Base-by-base conservation (phyloP, 2,888 invertebrate species). In the Macaria notata region DNA sequence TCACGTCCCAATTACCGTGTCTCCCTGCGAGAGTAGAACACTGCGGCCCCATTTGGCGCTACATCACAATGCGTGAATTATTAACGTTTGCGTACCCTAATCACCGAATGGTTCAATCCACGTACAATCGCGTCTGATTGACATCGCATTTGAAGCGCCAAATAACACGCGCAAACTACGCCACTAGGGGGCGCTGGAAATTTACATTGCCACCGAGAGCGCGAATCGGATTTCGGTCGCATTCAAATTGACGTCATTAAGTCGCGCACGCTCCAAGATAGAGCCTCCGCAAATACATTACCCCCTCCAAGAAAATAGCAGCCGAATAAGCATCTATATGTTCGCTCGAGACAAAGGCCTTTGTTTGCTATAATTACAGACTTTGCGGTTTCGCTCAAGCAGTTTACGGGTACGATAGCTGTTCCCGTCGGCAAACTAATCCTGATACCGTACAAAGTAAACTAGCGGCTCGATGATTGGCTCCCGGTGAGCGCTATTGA, bases 181-280 rank as follows among this genome's bases (percentile, higher is more conserved):
- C 69, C 66, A 65, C 72, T 76, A 73, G 70, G 68, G 72, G 69
- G 62, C 73, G 63, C 71, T 67, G 78, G 79, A 80, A 82, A 86
- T 86, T 81, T 81, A 72, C 79, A 76, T 81, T 75, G 76, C 73
- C 76, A 70, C 59, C 33, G 68, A 73, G 69, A 73, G 73, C 74
- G 77, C 65, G 73, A 76, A 73, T 70, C 72, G 76, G 57, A 55
- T 50, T 55, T 71, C 73, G 72, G 74, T 72, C 75, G 75, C 78
- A 83, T 84, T 83, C 79, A 84, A 87, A 86, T 84, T 82, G 80
- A 78, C 72, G 77, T 76, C 76, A 83, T 85, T 85, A 85, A 80
- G 73, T 73, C 72, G 68, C 71, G 75, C 65, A 70, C 75, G 76
- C 30, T 51, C 51, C 48, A 67, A 75, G 71, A 70, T 62, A 71